Evolutionary conservation across 1,140 invertebrate genomes (phyloP), one percentile per base, ranked within the genome.

Genomic region (Micrasema longulum): DNA sequence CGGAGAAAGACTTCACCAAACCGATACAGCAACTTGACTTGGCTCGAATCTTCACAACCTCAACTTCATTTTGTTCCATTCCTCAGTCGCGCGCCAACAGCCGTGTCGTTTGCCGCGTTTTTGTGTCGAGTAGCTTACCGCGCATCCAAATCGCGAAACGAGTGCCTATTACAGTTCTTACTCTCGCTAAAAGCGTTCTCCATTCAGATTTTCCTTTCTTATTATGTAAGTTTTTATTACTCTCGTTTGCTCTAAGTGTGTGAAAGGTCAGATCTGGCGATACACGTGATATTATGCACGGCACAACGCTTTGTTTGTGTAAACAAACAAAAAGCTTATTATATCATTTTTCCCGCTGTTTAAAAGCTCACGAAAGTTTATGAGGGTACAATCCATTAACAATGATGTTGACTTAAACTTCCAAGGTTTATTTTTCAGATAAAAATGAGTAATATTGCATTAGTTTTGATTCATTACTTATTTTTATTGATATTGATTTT

Each of bases 171-270:
- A 55, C 52, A 55, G 10, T 12, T 48, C 47, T 18, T 16, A 20
- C 16, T 48, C 50, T 22, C 52, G 52, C 52, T 55, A 26, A 31
- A 20, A 31, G 52, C 23, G 52, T 31, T 53, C 50, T 53, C 50
- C n/a, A 53, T 31, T 31, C 26, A 36, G 26, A 35, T 31, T 12
- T 23, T 18, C 22, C 4, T 18, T 22, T 53, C 23, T 55, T 16
- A 55, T 55, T 55, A 55, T 55, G 52, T 55, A 55, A 55, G 52
- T 55, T 26, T 55, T 55, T 55, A 35, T 55, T 31, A 26, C 26
- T 26, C 52, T 55, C 26, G n/a, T 47, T 16, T 16, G 5, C 11
- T 47, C 14, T 47, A n/a, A 47, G 11, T 47, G n/a, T 4, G n/a
- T 47, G 43, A 47, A 47, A 47, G 43, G n/a, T 5, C 43, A 14